Evolutionary conservation across 2,113 vertebrate species (phyloP), one percentile per base, ranked within the genome.

Genomic region (Crocuta crocuta): DNA sequence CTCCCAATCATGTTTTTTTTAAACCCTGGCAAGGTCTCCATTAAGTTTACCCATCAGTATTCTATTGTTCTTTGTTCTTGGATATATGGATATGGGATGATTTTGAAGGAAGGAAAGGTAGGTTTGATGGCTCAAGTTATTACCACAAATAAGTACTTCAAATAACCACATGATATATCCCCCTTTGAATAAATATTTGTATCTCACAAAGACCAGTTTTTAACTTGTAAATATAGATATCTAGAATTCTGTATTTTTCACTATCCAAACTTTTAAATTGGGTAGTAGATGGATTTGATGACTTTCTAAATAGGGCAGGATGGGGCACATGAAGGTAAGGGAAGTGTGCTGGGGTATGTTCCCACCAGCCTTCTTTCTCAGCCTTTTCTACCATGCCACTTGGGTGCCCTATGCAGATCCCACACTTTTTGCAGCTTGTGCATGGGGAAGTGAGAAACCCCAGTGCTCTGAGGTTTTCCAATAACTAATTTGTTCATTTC

Each of bases 21-120:
- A 76, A 74, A 61, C 19, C 33, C 73, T 90, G 83, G 12, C 93
- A 97, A 95, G 28, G 15, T 91, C 33, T 91, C 50, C 70, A 79
- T 88, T 95, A 90, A 58, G 31, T 95, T n/a, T 94, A 89, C 9
- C 16, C 63, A 26, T 90, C 16, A 55, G 45, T 68, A 85, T 92
- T 97, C 45, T 92, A 68, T 87, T 96, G 45, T 95, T 86, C 33
- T 95, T 94, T 95, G 88, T 97, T 95, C 61, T 92, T 66, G 39
- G 9, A 31, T 88, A 45, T 93, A 81, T 97, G 65, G 7, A 87
- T 81, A 55, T 73, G 66, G 43, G 73, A 92, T 79, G 13, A 96
- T 88, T 96, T 92, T 68, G 63, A 94, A 94, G 74, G 61, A 95
- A 73, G 43, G 28, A 95, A 95, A 90, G 55, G 39, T 79, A 95